Evolutionary conservation across 2,113 vertebrate genomes (phyloP), one percentile per base, ranked within the genome.

Genomic region (Mungos mungo): DNA sequence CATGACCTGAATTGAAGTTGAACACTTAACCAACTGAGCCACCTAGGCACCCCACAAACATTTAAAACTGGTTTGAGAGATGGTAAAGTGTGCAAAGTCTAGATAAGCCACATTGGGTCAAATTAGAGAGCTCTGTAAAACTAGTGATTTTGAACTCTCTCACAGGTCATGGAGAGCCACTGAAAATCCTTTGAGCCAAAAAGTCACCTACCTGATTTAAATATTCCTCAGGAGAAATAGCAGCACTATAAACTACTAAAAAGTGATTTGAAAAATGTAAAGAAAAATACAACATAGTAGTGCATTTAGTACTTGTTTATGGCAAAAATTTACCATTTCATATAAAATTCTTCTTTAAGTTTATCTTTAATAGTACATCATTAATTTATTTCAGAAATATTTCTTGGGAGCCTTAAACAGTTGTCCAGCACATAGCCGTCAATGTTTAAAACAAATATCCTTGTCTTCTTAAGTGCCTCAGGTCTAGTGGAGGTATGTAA

Each of bases 111-210:
- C 11, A 66, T 11, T 57, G 27, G 38, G 33, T 66, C 74, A 80
- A 23, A 80, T 71, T 92, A 85, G 1, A 93, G 77, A 89, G 14
- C 63, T 84, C 52, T 92, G 5, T 81, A 87, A 93, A 54, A 54
- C 29, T 31, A 47, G 60, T 45, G 52, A 54, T 12, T 33, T 80
- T 93, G n/a, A 74, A 72, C 35, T 92, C 65, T 41, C 31, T 31
- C 52, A 4, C 0, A 95, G 29, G 2, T 68, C 33, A 38, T 57
- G 16, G 88, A n/a, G n/a, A 84, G 31, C 82, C 18, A 47, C 68
- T 95, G 35, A 54, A 95, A 95, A n/a, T 80, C 9, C 12, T 93
- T 69, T 23, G 79, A 92, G 7, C 57, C 96, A 90, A 92, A 92
- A 93, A 93, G 10, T 90, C 63, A 60, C 23, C 52, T 35, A 60